These are phyloP conservation scores for Podarcis cretensis DNA, from an alignment of 2,113 vertebrate species.

Conservation along the genomic window DNA sequence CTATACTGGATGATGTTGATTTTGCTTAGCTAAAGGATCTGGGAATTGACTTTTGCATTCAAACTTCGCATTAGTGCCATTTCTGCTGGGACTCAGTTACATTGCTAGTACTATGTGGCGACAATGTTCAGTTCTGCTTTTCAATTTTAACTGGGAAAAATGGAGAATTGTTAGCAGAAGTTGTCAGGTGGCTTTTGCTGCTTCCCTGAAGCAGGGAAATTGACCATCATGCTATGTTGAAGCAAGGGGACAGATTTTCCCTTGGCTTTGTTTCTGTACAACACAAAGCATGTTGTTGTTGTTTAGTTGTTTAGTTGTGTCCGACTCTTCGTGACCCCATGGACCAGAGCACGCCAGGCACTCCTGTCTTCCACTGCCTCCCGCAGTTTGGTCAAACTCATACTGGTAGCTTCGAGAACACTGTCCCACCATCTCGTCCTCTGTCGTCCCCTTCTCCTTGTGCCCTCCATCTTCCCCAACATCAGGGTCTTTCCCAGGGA, in stretches of 20 bases:
- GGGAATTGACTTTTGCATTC: not conserved
- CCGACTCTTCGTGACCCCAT: no score
- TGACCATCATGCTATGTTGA: not conserved
- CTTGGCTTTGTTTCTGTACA: not conserved
- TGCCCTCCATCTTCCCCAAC: no score
- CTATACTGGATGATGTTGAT: not conserved
- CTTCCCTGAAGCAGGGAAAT: not conserved
- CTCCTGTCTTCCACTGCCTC: no score
- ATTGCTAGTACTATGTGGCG: not conserved
- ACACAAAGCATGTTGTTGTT: not conserved
- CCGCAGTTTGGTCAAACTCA: no score
- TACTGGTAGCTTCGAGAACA: no score
- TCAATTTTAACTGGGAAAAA: not conserved
- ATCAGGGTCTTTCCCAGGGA: no score
- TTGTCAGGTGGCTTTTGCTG: not conserved
- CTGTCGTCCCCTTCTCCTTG: no score
- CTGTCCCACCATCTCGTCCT: no score
- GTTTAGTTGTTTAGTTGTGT: no score
- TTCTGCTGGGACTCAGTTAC: not conserved
- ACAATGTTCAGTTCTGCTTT: not conserved
- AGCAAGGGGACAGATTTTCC: not conserved
- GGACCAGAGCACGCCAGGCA: no score
- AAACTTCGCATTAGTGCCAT: not conserved
- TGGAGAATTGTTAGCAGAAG: not conserved
- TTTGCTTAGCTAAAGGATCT: conserved; percentile 22